phyloP scores from a whole-genome alignment of 1,140 invertebrate genomes.

The Trichonephila inaurata region DNA sequence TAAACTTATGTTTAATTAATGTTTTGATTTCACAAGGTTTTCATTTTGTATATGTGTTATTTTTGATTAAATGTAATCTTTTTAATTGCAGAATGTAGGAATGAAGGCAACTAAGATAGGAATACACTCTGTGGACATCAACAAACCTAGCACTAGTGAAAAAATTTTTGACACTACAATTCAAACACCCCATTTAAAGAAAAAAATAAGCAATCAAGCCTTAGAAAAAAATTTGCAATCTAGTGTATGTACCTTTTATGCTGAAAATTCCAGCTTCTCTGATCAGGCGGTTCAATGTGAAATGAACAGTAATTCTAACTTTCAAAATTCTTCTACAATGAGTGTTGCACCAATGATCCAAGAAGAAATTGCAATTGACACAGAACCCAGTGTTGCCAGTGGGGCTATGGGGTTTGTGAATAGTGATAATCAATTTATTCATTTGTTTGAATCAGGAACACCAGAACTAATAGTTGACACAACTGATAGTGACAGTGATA shows the following conservation, averaged over 20 bases:
- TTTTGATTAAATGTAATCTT: not conserved
- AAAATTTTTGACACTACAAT: slow-evolving; percentile 70
- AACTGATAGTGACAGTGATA: slow-evolving; percentile 76
- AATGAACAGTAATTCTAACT: slow-evolving; percentile 69
- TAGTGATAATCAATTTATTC: slow-evolving; percentile 47
- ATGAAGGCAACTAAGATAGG: slow-evolving; percentile 75
- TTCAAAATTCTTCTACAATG: slow-evolving; percentile 69
- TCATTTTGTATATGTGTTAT: not conserved
- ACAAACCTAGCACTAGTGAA: slow-evolving; percentile 72
- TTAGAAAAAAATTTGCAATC: slow-evolving; percentile 58
- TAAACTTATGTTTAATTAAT: no score
- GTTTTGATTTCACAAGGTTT: no score
- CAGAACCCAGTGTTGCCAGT: slow-evolving; percentile 33
- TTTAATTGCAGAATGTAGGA: slow-evolving; percentile 64
- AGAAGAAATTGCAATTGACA: slow-evolving; percentile 73
- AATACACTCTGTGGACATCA: slow-evolving; percentile 72
- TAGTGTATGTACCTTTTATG: slow-evolving; percentile 54
- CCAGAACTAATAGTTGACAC: slow-evolving; percentile 75
- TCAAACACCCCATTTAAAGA: slow-evolving; percentile 43
- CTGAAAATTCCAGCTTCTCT: slow-evolving; percentile 55
- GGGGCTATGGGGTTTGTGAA: slow-evolving; percentile 66
- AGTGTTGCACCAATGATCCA: slow-evolving; percentile 74
- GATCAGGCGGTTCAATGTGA: slow-evolving; percentile 73
- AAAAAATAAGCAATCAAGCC: slow-evolving; percentile 60
- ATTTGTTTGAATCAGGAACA: slow-evolving; percentile 66